Evolutionary conservation across 2,797 vertebrate species (phyloP).

Genomic region (Chiroxiphia lanceolata): DNA sequence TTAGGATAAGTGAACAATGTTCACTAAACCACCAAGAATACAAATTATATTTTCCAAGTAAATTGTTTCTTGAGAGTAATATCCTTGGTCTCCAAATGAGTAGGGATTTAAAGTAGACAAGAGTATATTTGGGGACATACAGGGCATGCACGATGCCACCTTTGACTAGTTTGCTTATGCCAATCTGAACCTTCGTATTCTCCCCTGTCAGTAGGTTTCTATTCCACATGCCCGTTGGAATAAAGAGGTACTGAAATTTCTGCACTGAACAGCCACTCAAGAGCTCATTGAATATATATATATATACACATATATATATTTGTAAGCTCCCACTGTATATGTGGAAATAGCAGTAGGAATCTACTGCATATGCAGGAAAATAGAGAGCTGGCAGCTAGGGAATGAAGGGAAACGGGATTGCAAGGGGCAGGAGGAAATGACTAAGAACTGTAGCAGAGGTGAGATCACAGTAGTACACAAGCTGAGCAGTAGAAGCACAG

Average conservation of each 20-base stretch:
- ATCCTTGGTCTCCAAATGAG: not conserved
- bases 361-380: not conserved
- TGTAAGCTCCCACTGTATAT: not conserved
- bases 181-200: not conserved
- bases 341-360: not conserved
- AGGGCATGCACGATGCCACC: not conserved
- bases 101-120: not conserved
- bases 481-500: not conserved
- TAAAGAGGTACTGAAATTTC: not conserved
- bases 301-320: not conserved
- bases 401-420: not conserved
- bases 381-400: not conserved
- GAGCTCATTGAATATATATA: not conserved
- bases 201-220: not conserved
- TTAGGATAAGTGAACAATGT: not conserved
- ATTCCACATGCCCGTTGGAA: not conserved
- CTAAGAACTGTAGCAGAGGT: not conserved
- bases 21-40: not conserved
- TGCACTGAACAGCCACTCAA: not conserved
- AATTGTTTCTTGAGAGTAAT: not conserved
- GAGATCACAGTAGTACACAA: not conserved
- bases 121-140: not conserved
- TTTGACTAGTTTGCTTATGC: not conserved
- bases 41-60: not conserved
- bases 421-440: constrained; percentile 13